Evolutionary conservation across 2,113 vertebrate genomes (phyloP).

Genomic region (Toxotes chatareus): DNA sequence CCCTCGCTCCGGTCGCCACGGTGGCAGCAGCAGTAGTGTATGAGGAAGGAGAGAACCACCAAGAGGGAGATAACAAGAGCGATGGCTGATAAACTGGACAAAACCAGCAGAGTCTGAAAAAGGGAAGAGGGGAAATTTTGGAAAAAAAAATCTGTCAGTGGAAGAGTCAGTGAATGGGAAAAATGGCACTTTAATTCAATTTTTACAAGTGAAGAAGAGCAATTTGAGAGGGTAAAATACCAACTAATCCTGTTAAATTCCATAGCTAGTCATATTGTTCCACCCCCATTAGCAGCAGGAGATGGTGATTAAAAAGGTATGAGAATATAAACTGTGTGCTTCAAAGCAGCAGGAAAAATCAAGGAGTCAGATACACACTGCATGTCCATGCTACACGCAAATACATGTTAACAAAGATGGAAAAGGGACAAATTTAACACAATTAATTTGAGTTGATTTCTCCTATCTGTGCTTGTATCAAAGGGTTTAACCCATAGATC

Average conservation of each 20-base stretch:
- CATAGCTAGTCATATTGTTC: constrained; percentile 37
- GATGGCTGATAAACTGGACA: constrained; percentile 90
- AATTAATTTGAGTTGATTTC: not conserved
- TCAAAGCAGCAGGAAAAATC: not conserved
- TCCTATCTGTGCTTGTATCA: constrained; percentile 5
- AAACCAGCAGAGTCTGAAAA: constrained; percentile 88
- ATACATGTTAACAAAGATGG: not conserved
- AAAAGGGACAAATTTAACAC: not conserved
- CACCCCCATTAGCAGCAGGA: constrained; percentile 54
- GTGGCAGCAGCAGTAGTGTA: constrained; percentile 91
- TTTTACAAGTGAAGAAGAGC: constrained; percentile 39
- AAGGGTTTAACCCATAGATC: constrained; percentile 28
- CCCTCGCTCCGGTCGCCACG: constrained; percentile 83
- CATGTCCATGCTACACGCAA: not conserved
- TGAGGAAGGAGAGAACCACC: constrained; percentile 91
- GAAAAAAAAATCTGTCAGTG: not conserved
- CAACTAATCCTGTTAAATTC: constrained; percentile 57
- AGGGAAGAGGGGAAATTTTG: not conserved
- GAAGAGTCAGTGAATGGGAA: constrained; percentile 44
- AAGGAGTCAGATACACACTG: not conserved
- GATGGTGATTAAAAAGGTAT: constrained; percentile 50
- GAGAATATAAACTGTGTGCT: constrained; percentile 20
- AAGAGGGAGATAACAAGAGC: constrained; percentile 90
- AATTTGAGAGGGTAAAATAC: constrained; percentile 42
- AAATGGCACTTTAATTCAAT: constrained; percentile 56